Evolutionary conservation across 1,140 invertebrate species (phyloP), one percentile per base, ranked within the genome.

Genomic region (Leptoteleia sp.): DNA sequence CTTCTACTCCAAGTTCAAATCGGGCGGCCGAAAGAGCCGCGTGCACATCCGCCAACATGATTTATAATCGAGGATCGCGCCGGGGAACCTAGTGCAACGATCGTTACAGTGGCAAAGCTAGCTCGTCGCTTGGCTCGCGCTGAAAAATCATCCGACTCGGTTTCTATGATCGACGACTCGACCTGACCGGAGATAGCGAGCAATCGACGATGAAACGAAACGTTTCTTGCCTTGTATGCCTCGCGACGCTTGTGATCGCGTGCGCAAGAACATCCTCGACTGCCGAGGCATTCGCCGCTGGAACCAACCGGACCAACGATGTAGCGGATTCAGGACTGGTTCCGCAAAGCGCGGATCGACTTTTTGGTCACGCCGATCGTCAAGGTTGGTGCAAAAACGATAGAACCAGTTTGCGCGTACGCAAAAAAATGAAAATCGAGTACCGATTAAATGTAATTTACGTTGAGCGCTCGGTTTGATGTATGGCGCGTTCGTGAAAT

Each of bases 1-100:
- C 55, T 37, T 43, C 54, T 54, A 33, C 62, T 64, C 31, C 52
- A 81, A 82, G 81, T 84, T 82, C 67, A 81, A 83, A 82, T 79
- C 83, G 50, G 57, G 47, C 76, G 64, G 77, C 68, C 59, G 38
- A 35, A 70, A 79, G 68, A 72, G 68, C 55, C 81, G 71, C 68
- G 76, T 64, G 65, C 29, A 31, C 62, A 37, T 62, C 35, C 9
- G 43, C n/a, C n/a, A 11, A 42, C 37, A 65, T 55, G 65, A 61
- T 40, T 31, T 54, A 33, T 68, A 13, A n/a, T n/a, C n/a, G 15
- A 31, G 17, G 15, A 42, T 12, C 11, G 4, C 9, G 25, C 17
- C 4, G 62, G 29, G 55, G 11, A 27, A 19, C 12, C 17, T 67
- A 57, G 61, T 9, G 13, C n/a, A 62, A 4, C 22, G 11, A 11